phyloP scores from a whole-genome alignment of 1,140 invertebrate species.

The Pseudachorutes palmiensis region DNA sequence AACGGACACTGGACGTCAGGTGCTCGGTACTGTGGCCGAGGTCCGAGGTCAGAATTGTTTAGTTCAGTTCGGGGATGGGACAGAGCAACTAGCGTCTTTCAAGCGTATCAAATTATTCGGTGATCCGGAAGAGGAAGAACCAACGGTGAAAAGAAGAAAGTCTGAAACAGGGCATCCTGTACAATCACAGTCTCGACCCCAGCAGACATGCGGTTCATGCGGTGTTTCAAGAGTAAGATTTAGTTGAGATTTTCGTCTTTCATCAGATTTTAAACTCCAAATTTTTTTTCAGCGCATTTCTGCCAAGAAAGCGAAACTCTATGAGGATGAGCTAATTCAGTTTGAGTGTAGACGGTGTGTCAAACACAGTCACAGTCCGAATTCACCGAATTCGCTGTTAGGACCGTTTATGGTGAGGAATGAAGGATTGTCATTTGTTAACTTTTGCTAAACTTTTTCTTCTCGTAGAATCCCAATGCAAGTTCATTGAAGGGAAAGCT shows the following conservation, averaged over 20 bases:
- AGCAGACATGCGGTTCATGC: not conserved
- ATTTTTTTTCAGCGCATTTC: constrained; percentile 24
- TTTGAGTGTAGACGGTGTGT: constrained; percentile 1
- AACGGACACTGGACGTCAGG: constrained; percentile 20
- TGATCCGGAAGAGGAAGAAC: constrained; percentile 16
- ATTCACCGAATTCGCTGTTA: not conserved
- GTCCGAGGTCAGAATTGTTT: constrained; percentile 9
- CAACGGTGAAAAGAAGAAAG: not conserved
- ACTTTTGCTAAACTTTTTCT: not conserved
- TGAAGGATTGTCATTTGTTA: not conserved
- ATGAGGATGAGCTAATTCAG: not conserved
- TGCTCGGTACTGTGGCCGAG: constrained; percentile 28
- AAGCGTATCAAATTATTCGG: constrained; percentile 22
- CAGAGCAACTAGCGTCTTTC: constrained; percentile 23
- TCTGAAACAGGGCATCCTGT: not conserved
- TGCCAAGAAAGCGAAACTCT: constrained; percentile 22
- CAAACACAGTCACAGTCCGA: constrained; percentile 8
- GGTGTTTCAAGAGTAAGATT: not conserved
- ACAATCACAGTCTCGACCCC: not conserved
- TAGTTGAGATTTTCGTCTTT: not conserved
- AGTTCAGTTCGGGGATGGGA: constrained; percentile 29
- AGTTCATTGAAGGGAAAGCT: not conserved
- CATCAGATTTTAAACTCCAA: not conserved
- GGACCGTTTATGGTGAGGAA: not conserved
- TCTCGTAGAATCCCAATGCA: not conserved